Conservation (phyloP, 1,140 invertebrate genomes). For the Caerostris extrusa region DNA sequence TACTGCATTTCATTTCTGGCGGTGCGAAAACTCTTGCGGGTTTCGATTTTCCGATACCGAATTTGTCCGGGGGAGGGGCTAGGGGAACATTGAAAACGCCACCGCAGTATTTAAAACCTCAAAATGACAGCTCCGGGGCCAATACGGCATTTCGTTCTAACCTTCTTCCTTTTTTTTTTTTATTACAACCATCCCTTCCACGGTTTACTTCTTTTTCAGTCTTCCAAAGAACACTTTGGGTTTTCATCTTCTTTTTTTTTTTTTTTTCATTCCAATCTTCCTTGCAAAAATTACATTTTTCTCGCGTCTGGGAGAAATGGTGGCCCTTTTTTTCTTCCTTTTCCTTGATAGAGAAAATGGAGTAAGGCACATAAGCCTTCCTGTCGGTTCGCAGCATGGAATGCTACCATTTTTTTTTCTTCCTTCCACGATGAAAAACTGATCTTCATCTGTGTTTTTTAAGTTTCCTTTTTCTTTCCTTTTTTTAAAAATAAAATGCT, state of each 20-base stretch:
- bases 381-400: too few species aligned
- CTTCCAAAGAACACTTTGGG: neutral
- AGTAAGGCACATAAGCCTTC: neutral
- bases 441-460: too few species aligned
- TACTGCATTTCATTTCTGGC: neutral
- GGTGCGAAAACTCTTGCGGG: neutral
- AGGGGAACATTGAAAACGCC: conserved; percentile 58
- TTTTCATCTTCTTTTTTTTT: neutral
- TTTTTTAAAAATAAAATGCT: too few species aligned
- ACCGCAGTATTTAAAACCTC: conserved; percentile 66
- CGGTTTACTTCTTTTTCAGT: neutral
- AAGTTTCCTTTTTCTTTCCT: too few species aligned
- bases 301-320: neutral
- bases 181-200: neutral
- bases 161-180: neutral
- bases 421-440: too few species aligned
- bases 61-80: neutral
- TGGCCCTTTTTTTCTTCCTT: neutral
- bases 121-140: conserved; percentile 51
- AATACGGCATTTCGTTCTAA: neutral
- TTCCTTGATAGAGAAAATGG: neutral
- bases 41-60: conserved; percentile 65
- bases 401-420: neutral
- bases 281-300: conserved; percentile 56
- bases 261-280: neutral